Conservation (phyloP, 2,888 invertebrate species). For the Glaucopsyche alexis region DNA sequence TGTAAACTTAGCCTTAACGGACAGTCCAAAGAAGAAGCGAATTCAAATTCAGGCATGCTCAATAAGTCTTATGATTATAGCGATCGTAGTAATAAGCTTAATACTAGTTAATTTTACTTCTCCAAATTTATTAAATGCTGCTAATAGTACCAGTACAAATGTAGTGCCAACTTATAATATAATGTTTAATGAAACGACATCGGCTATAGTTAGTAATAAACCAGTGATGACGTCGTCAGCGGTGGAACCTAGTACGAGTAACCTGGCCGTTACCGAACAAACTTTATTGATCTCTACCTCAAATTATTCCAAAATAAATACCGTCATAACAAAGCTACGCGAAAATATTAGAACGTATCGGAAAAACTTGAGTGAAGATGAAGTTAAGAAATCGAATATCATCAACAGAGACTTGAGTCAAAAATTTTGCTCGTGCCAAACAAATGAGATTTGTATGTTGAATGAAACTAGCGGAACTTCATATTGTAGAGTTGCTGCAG, state of each 20-base stretch:
- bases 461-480: constrained; percentile 81
- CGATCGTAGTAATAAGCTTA: constrained; percentile 74
- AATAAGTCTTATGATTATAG: constrained; percentile 76
- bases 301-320: constrained; percentile 51
- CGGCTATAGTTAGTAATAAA: constrained; percentile 54
- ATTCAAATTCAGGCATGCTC: constrained; percentile 77
- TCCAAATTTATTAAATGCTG: constrained; percentile 62
- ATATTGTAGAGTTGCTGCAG: constrained; percentile 74
- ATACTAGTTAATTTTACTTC: constrained; percentile 74
- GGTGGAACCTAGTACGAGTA: constrained; percentile 43
- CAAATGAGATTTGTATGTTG: constrained; percentile 82
- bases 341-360: constrained; percentile 72
- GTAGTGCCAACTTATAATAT: constrained; percentile 69
- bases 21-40: constrained; percentile 69
- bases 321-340: constrained; percentile 63
- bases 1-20: constrained; percentile 67
- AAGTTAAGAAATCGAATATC: constrained; percentile 55
- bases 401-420: constrained; percentile 63
- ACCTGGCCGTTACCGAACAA: constrained; percentile 49
- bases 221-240: constrained; percentile 45
- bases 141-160: constrained; percentile 63
- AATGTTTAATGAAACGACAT: constrained; percentile 57
- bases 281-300: constrained; percentile 46
- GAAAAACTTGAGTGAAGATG: constrained; percentile 51
- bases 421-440: constrained; percentile 77